Evolutionary conservation across 2,113 vertebrate genomes (phyloP).

Genomic region (Illadopsis cleaveri): DNA sequence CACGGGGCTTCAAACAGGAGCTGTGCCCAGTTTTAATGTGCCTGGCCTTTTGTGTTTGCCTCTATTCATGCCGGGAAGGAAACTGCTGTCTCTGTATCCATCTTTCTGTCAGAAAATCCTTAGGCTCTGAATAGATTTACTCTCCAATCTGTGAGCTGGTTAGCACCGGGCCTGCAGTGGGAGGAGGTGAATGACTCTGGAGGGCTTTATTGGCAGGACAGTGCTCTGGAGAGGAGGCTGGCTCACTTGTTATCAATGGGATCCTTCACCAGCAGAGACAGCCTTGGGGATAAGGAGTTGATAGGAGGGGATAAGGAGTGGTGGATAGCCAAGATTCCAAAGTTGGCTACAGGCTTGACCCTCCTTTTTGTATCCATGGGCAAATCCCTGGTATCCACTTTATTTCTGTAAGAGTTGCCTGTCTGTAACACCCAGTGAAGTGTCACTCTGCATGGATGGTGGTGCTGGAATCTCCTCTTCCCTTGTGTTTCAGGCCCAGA

Average conservation of each 20-base stretch:
- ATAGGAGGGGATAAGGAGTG: neutral
- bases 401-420: neutral
- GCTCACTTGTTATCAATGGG: neutral
- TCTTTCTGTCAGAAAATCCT: conserved; percentile 60
- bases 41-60: neutral
- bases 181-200: conserved; percentile 5
- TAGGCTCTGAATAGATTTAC: conserved; percentile 2
- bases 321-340: neutral
- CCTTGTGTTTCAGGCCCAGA: neutral
- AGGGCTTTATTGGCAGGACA: conserved; percentile 13
- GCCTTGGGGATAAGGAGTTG: neutral
- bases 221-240: neutral
- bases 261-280: neutral
- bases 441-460: neutral
- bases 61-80: neutral
- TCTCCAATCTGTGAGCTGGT: neutral
- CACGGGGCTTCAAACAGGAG: neutral
- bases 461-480: neutral
- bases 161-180: neutral
- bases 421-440: neutral
- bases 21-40: neutral
- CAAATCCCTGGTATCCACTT: neutral
- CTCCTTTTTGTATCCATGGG: rapidly evolving
- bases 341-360: neutral
- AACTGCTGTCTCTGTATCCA: neutral